Base-by-base conservation (phyloP, 2,888 invertebrate genomes). In the Cheilosia variabilis region DNA sequence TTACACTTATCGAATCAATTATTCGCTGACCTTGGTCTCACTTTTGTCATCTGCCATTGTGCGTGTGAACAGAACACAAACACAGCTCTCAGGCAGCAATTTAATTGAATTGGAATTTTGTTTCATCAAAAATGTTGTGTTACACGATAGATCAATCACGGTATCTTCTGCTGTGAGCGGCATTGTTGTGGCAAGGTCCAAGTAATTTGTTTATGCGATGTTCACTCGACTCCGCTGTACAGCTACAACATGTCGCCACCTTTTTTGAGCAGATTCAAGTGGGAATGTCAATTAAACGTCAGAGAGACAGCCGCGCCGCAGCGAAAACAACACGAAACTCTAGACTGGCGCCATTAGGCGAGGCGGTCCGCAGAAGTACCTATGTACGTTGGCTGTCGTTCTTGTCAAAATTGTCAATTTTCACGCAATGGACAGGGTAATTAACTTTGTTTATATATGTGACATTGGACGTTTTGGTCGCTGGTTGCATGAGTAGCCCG, bases 181-280 rank as follows among this genome's bases (percentile, higher is more conserved):
- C 3, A 13, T 13, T 22, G 47, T 57, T 53, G 73, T 66, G 73
- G 63, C 76, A 81, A 76, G 65, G 81, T 81, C 81, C 65, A 71
- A 81, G 76, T 81, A 71, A 81, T 76, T 81, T 81, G 81, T 65
- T 81, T 76, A 71, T 71, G 31, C 31, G 63, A 69, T 81, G 63
- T 63, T 31, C 57, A 75, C 45, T 69, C 55, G 68, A 63, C 43
- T 47, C 22, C 22, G 2, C 22, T 22, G 43, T 43, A 55, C 27
- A 27, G 27, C 6, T 27, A 6, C 6, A 27, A 27, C 27, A 6
- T 27, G 81, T 81, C 76, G 76, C 76, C 81, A 81, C 81, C 81
- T 81, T 81, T 71, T 47, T 69, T 81, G 76, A 69, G 62, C 43
- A 71, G 52, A 72, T 79, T 81, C 31, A 65, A 65, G 75, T 75